A percentile compares a stretch with the other conserved stretches of the same genome.
Evolutionary conservation across 2,113 vertebrate species (phyloP).

Genomic region (Platycercus adscitus): DNA sequence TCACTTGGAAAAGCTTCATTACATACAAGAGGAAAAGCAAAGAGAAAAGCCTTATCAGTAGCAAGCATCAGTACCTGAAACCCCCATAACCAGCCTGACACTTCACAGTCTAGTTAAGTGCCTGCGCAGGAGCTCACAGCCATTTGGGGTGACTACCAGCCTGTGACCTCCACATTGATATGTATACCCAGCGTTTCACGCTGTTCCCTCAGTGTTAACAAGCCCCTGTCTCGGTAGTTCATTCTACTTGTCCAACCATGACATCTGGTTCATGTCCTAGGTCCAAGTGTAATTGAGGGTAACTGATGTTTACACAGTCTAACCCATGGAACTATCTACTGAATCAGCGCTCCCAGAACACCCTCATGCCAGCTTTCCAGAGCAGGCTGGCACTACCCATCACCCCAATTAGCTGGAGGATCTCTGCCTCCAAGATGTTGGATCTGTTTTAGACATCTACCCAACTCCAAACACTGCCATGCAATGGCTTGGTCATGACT

Average conservation of each 20-base stretch:
- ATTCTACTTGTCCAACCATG: background rate
- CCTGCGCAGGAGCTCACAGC: fast-evolving
- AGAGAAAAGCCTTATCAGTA: background rate
- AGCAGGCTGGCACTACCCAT: background rate
- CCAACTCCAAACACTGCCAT: fast-evolving
- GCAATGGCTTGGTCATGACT: fast-evolving
- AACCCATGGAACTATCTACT: background rate
- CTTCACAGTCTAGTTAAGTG: background rate
- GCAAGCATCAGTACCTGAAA: fast-evolving
- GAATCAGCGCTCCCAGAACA: background rate
- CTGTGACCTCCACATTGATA: background rate
- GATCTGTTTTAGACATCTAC: background rate
- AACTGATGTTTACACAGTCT: background rate
- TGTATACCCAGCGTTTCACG: background rate
- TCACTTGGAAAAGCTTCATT: background rate
- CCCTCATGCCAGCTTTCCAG: fast-evolving
- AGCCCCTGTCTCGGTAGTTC: background rate
- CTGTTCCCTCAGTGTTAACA: too few relatives aligned
- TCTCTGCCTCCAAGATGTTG: background rate
- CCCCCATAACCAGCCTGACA: background rate
- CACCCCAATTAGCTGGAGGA: background rate
- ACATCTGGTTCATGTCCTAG: background rate
- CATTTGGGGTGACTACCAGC: background rate
- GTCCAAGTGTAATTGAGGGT: background rate
- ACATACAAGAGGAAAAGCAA: background rate